phyloP scores from a whole-genome alignment of 2,797 vertebrate species.

The Cynopterus sphinx region DNA sequence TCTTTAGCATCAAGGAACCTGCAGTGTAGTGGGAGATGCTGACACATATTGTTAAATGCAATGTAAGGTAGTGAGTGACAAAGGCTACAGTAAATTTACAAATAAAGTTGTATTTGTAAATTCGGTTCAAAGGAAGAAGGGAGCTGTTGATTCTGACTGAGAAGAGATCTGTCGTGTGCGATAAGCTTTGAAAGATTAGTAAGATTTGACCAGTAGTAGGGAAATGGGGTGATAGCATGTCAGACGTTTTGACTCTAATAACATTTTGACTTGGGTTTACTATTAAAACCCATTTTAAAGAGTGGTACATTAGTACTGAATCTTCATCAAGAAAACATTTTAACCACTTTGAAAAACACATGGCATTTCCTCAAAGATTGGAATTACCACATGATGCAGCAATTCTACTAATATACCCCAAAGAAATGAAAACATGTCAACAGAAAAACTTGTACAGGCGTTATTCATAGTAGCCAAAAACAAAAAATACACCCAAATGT shows the following conservation, averaged over 20 bases:
- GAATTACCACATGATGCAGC: background rate
- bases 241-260: background rate
- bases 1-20: background rate
- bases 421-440: background rate
- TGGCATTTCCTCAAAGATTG: background rate
- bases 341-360: background rate
- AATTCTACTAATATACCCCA: background rate
- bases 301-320: background rate
- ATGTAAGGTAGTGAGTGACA: background rate
- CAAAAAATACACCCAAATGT: background rate
- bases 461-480: background rate
- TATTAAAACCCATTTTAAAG: background rate
- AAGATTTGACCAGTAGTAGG: background rate
- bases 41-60: background rate
- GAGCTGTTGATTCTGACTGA: background rate
- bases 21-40: background rate
- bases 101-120: background rate
- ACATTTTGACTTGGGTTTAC: conserved; percentile 2
- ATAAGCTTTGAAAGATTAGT: background rate
- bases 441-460: background rate
- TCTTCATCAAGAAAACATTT: background rate
- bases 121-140: background rate
- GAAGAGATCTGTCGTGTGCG: background rate
- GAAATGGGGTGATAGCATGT: background rate
- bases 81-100: background rate